Base-by-base conservation (phyloP, 2,113 vertebrate genomes). In the Zeus faber region DNA sequence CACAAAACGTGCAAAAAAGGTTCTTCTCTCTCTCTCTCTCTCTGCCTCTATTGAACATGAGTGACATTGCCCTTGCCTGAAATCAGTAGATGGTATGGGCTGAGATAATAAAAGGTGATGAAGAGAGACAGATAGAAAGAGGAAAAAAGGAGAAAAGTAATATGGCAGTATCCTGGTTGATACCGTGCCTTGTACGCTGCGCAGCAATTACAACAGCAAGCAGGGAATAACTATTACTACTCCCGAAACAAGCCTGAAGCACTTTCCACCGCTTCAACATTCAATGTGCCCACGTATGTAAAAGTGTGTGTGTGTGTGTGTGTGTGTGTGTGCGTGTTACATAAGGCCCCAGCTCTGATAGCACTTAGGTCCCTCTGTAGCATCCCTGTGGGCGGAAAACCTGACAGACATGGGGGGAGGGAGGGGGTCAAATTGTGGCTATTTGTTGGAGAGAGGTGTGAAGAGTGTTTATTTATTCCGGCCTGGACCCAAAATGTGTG, bases 241-340 rank as follows among this genome's bases (percentile, higher is more conserved):
- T 14, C 58, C n/a, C n/a, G 33, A 10, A 10, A 56, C 21, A 9
- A 26, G 67, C 74, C 77, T 50, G 51, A 23, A 62, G 77, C 77
- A 35, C 33, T 78, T 80, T 75, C 23, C 70, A 79, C 18, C 29
- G n/a, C n/a, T 71, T 46, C 52, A 39, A 46, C 62, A 49, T 76
- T 71, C 4, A 43, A 10, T 18, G 17, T 5, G 9, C 8, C 6
- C 8, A 18, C 8, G 9, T 18, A 5, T 5, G 11, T 5, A 31
- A 10, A 9, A 29, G 27, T 29, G 27, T 29, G 27, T 29, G 27
- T 29, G 27, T 29, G 27, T 29, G 5, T 20, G 1, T 18, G 20
- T 44, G 35, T 39, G 41, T 43, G 51, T 25, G 8, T n/a, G 23
- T 37, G 24, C 10, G 29, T 29, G 40, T 69, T 73, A 70, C 47